Conservation (phyloP, 1,140 invertebrate species). For the Drosophila sturtevanti region DNA sequence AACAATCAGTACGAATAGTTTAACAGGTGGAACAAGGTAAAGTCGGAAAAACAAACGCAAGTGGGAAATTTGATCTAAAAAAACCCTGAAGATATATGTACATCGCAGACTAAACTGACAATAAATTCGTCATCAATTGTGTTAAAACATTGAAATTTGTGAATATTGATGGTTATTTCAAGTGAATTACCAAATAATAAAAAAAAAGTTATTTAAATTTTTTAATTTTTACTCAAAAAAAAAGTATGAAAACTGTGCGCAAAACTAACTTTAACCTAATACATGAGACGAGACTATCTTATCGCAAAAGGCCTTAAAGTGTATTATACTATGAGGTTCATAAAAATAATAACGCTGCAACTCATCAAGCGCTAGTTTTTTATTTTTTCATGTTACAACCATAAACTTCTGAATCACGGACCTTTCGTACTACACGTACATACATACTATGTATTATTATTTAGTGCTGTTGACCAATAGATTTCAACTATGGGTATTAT, state of each 20-base stretch:
- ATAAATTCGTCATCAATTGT: constrained; percentile 1
- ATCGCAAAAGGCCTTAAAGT: constrained; percentile 54
- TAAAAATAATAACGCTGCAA: constrained; percentile 22
- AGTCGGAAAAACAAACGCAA: neutral
- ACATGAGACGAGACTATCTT: constrained; percentile 47
- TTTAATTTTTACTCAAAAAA: neutral
- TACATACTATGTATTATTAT: neutral
- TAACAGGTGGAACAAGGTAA: constrained; percentile 69
- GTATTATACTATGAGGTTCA: constrained; percentile 24
- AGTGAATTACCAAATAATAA: neutral
- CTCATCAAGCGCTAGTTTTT: neutral
- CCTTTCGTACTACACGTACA: neutral
- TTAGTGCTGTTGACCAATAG: constrained; percentile 21
- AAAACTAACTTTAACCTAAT: constrained; percentile 31
- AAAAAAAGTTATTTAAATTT: neutral
- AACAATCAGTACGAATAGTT: constrained; percentile 59
- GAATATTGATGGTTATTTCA: neutral
- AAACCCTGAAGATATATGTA: neutral
- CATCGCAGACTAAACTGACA: neutral
- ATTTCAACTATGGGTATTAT: constrained; percentile 31
- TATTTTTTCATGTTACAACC: constrained; percentile 26
- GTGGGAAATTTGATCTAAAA: neutral
- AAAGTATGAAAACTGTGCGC: constrained; percentile 1
- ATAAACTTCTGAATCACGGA: constrained; percentile 45
- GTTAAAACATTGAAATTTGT: neutral